These are phyloP conservation scores for Mimachlamys varia DNA, from an alignment of 2,888 invertebrate genomes.

Conservation along the genomic window DNA sequence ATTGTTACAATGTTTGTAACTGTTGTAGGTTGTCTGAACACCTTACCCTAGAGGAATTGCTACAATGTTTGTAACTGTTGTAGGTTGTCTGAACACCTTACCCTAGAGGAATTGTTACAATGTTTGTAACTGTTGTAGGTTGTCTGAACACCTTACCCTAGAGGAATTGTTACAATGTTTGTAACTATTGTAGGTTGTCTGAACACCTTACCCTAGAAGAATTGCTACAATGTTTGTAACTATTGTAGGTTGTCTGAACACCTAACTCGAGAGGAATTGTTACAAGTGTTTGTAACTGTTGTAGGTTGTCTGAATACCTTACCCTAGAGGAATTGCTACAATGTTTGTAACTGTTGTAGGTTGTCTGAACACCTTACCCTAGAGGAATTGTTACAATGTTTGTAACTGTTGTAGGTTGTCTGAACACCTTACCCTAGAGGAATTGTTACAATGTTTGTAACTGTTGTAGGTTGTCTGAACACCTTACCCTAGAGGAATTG, in stretches of 20 bases:
- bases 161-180: constrained; percentile 86
- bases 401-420: constrained; percentile 84
- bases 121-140: constrained; percentile 86
- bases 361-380: constrained; percentile 86
- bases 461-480: constrained; percentile 85
- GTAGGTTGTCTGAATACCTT: constrained; percentile 84
- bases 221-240: constrained; percentile 86
- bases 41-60: constrained; percentile 84
- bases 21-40: constrained; percentile 85
- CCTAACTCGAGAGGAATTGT: constrained; percentile 84
- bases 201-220: constrained; percentile 86
- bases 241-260: constrained; percentile 85
- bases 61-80: constrained; percentile 88
- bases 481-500: constrained; percentile 84
- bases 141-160: constrained; percentile 86
- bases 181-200: constrained; percentile 83
- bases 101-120: constrained; percentile 85
- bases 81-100: constrained; percentile 85
- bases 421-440: constrained; percentile 86
- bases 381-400: constrained; percentile 86
- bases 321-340: constrained; percentile 85
- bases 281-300: constrained; percentile 88
- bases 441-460: constrained; percentile 86
- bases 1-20: constrained; percentile 86
- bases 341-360: constrained; percentile 86